Percentiles rank a stretch among this genome's conserved stretches.
phyloP scores from a whole-genome alignment of 2,113 vertebrate genomes.

The Cephalopterus ornatus region DNA sequence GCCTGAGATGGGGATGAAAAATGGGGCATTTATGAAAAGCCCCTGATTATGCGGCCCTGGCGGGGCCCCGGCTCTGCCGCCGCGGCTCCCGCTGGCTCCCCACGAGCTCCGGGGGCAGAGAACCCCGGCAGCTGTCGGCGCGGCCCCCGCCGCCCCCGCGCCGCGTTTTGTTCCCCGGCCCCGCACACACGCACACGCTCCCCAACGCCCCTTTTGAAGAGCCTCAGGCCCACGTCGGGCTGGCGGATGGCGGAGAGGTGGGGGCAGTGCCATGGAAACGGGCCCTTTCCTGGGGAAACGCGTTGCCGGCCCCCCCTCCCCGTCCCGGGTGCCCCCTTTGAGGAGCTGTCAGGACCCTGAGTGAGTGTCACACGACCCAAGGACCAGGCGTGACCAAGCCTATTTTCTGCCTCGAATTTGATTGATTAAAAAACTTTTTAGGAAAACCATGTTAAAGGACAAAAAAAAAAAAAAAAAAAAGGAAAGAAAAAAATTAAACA shows the following conservation, averaged over 20 bases:
- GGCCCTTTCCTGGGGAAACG: constrained; percentile 87
- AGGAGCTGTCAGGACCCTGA: constrained; percentile 93
- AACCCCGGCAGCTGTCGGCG: constrained; percentile 82
- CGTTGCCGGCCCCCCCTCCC: constrained; percentile 76
- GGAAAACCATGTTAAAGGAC: constrained; percentile 98
- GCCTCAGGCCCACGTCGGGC: constrained; percentile 77
- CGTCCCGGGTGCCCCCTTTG: constrained; percentile 78
- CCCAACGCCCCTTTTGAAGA: constrained; percentile 74
- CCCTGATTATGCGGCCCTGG: constrained; percentile 73
- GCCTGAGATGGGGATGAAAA: constrained; percentile 71
- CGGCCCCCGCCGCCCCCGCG: constrained; percentile 74
- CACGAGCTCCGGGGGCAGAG: constrained; percentile 67
- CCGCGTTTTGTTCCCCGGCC: constrained; percentile 71
- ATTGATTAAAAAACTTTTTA: constrained; percentile 99
- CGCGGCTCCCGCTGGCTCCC: constrained; percentile 75
- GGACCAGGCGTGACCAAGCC: constrained; percentile 97
- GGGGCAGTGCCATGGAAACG: constrained; percentile 93
- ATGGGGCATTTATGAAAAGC: constrained; percentile 77
- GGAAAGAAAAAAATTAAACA: constrained; percentile 60
- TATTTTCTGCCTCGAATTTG: constrained; percentile 99
- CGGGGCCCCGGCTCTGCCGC: constrained; percentile 68
- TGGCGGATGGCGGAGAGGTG: constrained; percentile 82
- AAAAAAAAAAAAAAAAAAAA: constrained; percentile 56
- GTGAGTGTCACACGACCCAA: constrained; percentile 91
- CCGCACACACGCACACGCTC: constrained; percentile 28